These are phyloP conservation scores for Dryococelus australis DNA, from an alignment of 2,888 invertebrate species.

Conservation along the genomic window DNA sequence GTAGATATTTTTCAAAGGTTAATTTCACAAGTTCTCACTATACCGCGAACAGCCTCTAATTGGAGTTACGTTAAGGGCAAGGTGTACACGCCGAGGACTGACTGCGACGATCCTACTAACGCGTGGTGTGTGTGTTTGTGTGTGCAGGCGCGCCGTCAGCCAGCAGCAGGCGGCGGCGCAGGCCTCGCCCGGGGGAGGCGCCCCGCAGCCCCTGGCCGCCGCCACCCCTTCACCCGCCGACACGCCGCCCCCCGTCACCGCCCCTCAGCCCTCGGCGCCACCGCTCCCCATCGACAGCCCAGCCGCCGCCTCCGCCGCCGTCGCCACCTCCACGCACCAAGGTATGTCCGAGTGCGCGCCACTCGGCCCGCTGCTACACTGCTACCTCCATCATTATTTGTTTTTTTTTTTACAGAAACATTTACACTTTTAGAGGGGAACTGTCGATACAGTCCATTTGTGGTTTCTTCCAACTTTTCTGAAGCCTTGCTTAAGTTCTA, in stretches of 20 bases:
- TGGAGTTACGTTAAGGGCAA: no score
- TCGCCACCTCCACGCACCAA: not conserved
- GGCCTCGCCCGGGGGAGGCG: conserved; percentile 7
- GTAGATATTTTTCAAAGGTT: no score
- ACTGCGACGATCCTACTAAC: not conserved
- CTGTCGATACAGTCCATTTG: no score
- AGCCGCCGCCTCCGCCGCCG: not conserved
- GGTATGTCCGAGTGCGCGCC: not conserved
- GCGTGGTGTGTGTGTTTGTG: not conserved
- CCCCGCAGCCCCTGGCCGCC: conserved; percentile 20
- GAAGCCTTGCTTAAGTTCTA: no score
- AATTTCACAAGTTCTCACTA: no score
- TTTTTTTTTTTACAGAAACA: no score
- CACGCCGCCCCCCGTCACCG: conserved; percentile 30
- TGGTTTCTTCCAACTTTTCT: no score
- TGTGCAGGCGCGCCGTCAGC: conserved; percentile 30
- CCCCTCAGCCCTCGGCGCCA: not conserved
- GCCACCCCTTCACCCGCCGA: conserved; percentile 27
- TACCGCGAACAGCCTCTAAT: no score
- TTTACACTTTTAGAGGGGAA: no score
- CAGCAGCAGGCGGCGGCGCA: conserved; percentile 16
- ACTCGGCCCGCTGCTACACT: no score
- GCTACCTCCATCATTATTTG: no score
- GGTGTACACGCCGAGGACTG: no score
- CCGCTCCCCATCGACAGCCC: not conserved